Conservation (phyloP, 2,113 vertebrate genomes). For the Sceloporus undulatus region DNA sequence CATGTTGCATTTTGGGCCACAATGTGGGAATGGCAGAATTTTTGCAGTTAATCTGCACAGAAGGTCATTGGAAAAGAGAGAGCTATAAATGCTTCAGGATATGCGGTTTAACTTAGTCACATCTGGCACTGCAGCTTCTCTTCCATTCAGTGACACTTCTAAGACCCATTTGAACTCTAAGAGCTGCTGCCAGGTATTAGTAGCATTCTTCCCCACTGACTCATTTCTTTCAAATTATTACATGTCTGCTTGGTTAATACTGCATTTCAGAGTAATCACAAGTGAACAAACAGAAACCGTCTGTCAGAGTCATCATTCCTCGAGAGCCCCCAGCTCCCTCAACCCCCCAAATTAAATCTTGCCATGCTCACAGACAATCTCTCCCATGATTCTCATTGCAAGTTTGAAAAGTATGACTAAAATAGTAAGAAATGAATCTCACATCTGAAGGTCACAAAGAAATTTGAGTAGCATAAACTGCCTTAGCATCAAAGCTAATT, state of each 20-base stretch:
- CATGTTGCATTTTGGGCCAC: conserved; percentile 54
- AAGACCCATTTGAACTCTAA: conserved; percentile 55
- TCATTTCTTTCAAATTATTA: conserved; percentile 19
- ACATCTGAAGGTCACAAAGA: neutral
- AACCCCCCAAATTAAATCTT: neutral
- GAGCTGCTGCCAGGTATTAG: conserved; percentile 8
- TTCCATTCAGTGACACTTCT: conserved; percentile 60
- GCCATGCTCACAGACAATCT: neutral
- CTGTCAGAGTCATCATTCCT: neutral
- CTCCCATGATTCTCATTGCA: conserved; percentile 4
- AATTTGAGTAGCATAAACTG: neutral
- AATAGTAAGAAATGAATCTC: neutral
- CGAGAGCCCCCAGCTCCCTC: no score
- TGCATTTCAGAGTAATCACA: conserved; percentile 4
- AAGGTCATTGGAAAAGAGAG: conserved; percentile 60
- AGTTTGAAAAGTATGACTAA: neutral
- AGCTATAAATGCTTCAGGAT: conserved; percentile 59
- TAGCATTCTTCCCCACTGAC: neutral
- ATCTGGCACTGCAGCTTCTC: conserved; percentile 58
- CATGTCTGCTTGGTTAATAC: neutral
- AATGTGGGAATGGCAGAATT: conserved; percentile 64
- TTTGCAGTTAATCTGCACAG: conserved; percentile 60
- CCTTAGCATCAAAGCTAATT: neutral
- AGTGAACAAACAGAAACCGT: conserved; percentile 17
- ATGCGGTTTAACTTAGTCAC: conserved; percentile 53